Base-by-base conservation (phyloP, 2,888 invertebrate genomes). In the Eupithecia exiguata region DNA sequence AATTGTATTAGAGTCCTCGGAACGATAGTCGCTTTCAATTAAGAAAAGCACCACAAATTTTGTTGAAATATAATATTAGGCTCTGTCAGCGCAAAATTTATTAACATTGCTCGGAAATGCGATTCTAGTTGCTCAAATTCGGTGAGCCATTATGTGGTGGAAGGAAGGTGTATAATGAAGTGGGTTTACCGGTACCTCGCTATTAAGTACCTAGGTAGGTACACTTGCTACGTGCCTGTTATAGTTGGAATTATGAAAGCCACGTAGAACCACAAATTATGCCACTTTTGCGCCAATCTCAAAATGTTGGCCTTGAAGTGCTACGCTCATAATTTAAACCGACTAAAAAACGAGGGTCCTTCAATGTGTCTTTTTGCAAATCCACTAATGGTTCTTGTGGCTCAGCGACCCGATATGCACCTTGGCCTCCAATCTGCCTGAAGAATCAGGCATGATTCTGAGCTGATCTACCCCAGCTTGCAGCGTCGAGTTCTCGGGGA, bases 71-170 rank as follows among this genome's bases (percentile, higher is more conserved):
- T 80, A 81, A 86, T 82, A 83, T 80, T 12, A 58, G 75, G 61
- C 76, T 78, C 53, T 71, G 72, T 73, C 71, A 74, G 68, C 68
- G 70, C 73, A 72, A 75, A 81, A 83, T 84, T 82, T 82, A 82
- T 79, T 75, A 78, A 77, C 78, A 76, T 74, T 77, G 77, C 79
- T 77, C 79, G 36, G 79, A 82, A 86, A 84, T 81, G 76, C 78
- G 77, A 81, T 79, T 74, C 79, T 71, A 82, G 83, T 81, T 81
- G 81, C 83, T 84, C 84, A 84, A 84, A 87, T 86, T 84, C 43
- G 82, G 81, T 78, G 80, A 79, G 80, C 82, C 82, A 81, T 84
- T 83, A 82, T 83, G 79, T 75, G 74, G n/a, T n/a, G n/a, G n/a
- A n/a, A n/a, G n/a, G 71, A 72, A 80, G 81, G 79, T 80, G 81